Conservation (phyloP, 2,888 invertebrate genomes). For the Digitonthophagus gazella region DNA sequence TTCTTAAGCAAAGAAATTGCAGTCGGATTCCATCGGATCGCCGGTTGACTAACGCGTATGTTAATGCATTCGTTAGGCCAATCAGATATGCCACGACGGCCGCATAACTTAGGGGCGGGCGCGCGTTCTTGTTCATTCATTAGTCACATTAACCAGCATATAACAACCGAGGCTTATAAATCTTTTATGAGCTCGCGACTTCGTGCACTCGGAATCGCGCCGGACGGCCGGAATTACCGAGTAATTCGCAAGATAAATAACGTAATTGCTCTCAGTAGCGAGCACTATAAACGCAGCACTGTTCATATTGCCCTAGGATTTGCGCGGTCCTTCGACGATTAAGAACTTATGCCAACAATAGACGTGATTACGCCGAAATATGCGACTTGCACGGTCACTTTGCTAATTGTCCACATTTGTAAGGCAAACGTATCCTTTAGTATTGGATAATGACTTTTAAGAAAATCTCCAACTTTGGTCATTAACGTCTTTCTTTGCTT, state of each 20-base stretch:
- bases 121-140: slow-evolving; percentile 6
- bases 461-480: background rate
- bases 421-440: background rate
- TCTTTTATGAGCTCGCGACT: slow-evolving; percentile 6
- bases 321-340: slow-evolving; percentile 1
- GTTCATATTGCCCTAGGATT: background rate
- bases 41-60: slow-evolving; percentile 4
- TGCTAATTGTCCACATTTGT: background rate
- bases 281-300: background rate
- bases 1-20: background rate
- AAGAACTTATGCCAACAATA: slow-evolving; percentile 4
- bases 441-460: background rate
- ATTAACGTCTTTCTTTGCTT: background rate
- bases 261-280: slow-evolving; percentile 1
- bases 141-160: slow-evolving; percentile 6
- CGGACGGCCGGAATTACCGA: background rate
- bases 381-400: background rate
- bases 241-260: slow-evolving; percentile 13
- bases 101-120: slow-evolving; percentile 4
- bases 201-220: background rate
- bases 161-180: slow-evolving; percentile 6
- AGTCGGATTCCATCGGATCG: background rate
- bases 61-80: slow-evolving; percentile 11
- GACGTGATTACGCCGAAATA: background rate
- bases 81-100: slow-evolving; percentile 2